Percentiles rank a stretch among this genome's conserved stretches.
Evolutionary conservation across 2,113 vertebrate species (phyloP).

Genomic region (Eubucco bourcierii): DNA sequence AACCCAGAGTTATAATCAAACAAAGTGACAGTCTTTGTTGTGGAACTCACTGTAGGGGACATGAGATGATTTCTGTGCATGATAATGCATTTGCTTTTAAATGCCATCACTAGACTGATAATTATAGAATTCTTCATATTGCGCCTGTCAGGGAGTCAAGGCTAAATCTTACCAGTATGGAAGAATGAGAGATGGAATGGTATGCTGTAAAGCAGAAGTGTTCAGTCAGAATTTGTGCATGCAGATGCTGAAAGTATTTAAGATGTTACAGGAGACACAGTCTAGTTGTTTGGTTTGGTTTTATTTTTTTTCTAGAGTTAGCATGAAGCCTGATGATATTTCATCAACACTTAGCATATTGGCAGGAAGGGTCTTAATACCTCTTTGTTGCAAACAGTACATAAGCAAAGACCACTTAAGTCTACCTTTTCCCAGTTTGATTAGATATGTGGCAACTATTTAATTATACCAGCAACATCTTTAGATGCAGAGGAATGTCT

Average conservation of each 20-base stretch:
- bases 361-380: background rate
- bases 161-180: conserved; percentile 19
- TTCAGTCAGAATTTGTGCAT: conserved; percentile 36
- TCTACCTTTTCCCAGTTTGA: background rate
- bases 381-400: background rate
- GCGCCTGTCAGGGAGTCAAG: conserved; percentile 61
- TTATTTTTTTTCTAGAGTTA: background rate
- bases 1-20: conserved; percentile 11
- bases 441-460: background rate
- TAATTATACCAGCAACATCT: background rate
- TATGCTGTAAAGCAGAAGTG: background rate
- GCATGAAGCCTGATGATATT: background rate
- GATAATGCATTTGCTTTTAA: conserved; percentile 70
- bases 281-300: background rate
- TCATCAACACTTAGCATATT: background rate
- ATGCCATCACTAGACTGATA: conserved; percentile 63
- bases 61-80: conserved; percentile 52
- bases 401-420: background rate
- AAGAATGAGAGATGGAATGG: conserved; percentile 35
- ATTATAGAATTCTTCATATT: conserved; percentile 75
- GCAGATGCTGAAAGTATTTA: conserved; percentile 5
- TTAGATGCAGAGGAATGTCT: background rate
- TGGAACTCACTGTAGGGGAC: conserved; percentile 40
- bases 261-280: background rate
- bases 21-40: conserved; percentile 36